Evolutionary conservation across 2,113 vertebrate genomes (phyloP).

Genomic region (Campylomormyrus numenius): DNA sequence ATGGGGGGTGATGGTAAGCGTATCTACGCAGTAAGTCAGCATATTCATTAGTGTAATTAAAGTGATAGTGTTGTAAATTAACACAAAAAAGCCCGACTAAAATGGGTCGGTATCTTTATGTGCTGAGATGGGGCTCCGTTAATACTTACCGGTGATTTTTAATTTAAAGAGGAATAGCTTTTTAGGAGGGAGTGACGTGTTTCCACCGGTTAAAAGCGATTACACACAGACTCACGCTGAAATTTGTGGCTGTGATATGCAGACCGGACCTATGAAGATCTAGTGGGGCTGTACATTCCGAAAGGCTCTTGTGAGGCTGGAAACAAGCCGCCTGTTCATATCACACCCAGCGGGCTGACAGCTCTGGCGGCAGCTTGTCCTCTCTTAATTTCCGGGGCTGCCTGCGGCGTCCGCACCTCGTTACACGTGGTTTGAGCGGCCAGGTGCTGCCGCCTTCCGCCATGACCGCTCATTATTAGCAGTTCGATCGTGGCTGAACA

Average conservation of each 20-base stretch:
- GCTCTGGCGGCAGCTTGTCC: not conserved
- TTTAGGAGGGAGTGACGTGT: not conserved
- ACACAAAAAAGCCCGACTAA: not conserved
- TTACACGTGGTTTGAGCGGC: not conserved
- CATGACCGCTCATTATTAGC: not conserved
- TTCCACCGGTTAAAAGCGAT: not conserved
- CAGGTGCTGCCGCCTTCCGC: not conserved
- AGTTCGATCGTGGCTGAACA: not conserved
- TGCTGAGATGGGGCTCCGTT: not conserved
- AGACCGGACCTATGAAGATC: not conserved
- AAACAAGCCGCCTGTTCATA: not conserved
- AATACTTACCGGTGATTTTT: not conserved
- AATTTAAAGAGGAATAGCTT: not conserved
- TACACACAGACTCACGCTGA: not conserved
- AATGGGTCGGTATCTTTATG: not conserved
- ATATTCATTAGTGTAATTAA: not conserved
- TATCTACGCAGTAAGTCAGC: not conserved
- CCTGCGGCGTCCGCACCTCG: not conserved
- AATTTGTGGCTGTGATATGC: not conserved
- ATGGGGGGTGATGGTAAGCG: not conserved
- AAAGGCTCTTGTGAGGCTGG: not conserved
- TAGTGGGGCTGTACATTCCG: not conserved
- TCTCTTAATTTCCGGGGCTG: not conserved
- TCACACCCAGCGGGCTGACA: not conserved
- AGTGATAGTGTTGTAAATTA: not conserved